Evolutionary conservation across 2,113 vertebrate genomes (phyloP).

Genomic region (Cynocephalus volans): DNA sequence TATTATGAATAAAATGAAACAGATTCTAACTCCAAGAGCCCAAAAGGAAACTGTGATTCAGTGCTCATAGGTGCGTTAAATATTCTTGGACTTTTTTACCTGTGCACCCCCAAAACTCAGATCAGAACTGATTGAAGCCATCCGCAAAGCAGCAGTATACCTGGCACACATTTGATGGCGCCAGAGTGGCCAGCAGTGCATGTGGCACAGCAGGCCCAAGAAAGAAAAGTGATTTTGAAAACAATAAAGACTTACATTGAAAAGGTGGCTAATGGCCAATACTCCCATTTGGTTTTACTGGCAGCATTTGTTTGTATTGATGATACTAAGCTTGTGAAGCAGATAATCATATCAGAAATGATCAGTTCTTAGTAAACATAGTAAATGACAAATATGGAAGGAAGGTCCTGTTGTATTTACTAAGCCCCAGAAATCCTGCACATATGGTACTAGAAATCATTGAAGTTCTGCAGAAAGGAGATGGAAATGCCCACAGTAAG

Average conservation of each 20-base stretch:
- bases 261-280: too few species aligned
- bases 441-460: constrained; percentile 96
- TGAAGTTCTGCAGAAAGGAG: constrained; percentile 93
- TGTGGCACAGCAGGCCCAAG: too few species aligned
- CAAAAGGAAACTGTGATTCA: constrained; percentile 98
- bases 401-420: constrained; percentile 95
- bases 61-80: constrained; percentile 98
- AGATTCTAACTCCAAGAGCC: constrained; percentile 95
- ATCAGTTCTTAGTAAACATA: constrained; percentile 91
- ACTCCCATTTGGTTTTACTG: too few species aligned
- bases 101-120: constrained; percentile 91
- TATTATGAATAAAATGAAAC: constrained; percentile 98
- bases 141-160: too few species aligned
- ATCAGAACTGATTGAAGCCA: constrained; percentile 84
- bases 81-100: constrained; percentile 97
- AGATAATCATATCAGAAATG: constrained; percentile 91
- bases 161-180: too few species aligned
- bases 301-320: too few species aligned
- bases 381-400: constrained; percentile 95
- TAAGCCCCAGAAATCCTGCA: constrained; percentile 94
- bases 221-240: too few species aligned
- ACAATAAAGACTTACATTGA: too few species aligned
- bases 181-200: too few species aligned
- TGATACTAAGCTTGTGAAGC: too few species aligned
- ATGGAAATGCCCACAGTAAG: constrained; percentile 95